Base-by-base conservation (phyloP, 1,140 invertebrate species). In the Trachymyrmex septentrionalis region DNA sequence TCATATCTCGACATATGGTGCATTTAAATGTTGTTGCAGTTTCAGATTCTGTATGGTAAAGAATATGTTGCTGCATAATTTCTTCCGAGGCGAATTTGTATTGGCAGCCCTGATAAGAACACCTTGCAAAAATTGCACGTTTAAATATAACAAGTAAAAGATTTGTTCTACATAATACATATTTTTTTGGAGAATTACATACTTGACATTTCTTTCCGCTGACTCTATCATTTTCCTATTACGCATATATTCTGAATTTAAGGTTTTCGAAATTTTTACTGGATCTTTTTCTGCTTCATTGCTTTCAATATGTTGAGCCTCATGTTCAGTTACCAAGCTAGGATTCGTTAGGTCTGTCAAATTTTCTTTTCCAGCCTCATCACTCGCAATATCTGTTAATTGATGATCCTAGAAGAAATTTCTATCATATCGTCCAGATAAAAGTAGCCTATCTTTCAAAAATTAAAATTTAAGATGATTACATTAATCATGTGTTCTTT, bases 401-500 rank as follows among this genome's bases (percentile, higher is more conserved):
- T 92, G 90, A 88, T 94, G 94, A 91, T 93, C 91, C 92, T 94
- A 27, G 67, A 85, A 90, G 61, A 85, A 53, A 66, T 12, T 63
- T 75, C 63, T n/a, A 59, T 76, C 21, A 63, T 55, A 76, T 66
- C 12, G 76, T 19, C 19, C 2, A 55, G 21, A 48, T 48, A 63
- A 21, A 77, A 66, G 55, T 10, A 69, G 38, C 24, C 64, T 73
- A 27, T 5, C 24, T 59, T 61, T 61, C 6, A 64, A 16, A 55
- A 55, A 72, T 77, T 50, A 84, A 44, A 57, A 21, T 63, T 72
- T 88, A 80, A 38, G 88, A 87, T 63, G 85, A 55, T 88, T 91
- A 94, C 96, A 72, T 93, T 93, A 85, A 96, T 95, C 95, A 96
- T 95, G 80, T 96, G 96, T 24, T 95, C 94, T 50, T 95, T 94